Conservation (phyloP, 2,113 vertebrate species). For the Leptobrachium leishanense region DNA sequence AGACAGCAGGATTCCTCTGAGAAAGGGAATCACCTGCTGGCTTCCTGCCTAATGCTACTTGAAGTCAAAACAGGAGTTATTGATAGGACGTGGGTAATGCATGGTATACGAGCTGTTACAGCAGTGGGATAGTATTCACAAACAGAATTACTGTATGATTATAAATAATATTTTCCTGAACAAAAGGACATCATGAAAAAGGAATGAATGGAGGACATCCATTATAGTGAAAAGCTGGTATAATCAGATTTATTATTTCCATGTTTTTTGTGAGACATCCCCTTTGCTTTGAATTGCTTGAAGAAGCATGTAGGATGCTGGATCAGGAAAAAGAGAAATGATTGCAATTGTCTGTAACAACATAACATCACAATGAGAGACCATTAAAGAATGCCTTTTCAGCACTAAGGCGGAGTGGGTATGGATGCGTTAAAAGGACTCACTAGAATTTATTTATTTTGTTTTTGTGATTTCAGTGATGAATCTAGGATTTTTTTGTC, state of each 20-base stretch:
- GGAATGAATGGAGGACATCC: not conserved
- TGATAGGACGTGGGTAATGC: slow-evolving; percentile 9
- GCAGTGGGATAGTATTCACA: slow-evolving; percentile 24
- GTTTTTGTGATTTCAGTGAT: too few species aligned
- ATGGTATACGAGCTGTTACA: not conserved
- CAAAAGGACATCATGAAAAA: slow-evolving; percentile 9
- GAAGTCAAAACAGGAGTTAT: slow-evolving; percentile 25
- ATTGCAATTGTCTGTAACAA: not conserved
- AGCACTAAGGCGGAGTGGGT: not conserved
- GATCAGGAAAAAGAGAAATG: not conserved
- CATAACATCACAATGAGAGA: not conserved
- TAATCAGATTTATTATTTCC: slow-evolving; percentile 6
- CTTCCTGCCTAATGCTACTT: slow-evolving; percentile 24
- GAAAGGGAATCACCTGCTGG: slow-evolving; percentile 23
- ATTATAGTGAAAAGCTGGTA: not conserved
- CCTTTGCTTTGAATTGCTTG: not conserved
- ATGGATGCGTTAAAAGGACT: not conserved
- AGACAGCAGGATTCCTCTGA: slow-evolving; percentile 8
- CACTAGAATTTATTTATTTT: not conserved
- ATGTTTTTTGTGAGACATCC: not conserved
- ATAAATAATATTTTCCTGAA: slow-evolving; percentile 7
- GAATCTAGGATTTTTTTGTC: too few species aligned
- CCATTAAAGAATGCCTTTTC: not conserved
- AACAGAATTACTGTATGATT: slow-evolving; percentile 26
- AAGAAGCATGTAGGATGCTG: not conserved